Conservation (phyloP, 2,888 invertebrate genomes). For the Cryptus armator region DNA sequence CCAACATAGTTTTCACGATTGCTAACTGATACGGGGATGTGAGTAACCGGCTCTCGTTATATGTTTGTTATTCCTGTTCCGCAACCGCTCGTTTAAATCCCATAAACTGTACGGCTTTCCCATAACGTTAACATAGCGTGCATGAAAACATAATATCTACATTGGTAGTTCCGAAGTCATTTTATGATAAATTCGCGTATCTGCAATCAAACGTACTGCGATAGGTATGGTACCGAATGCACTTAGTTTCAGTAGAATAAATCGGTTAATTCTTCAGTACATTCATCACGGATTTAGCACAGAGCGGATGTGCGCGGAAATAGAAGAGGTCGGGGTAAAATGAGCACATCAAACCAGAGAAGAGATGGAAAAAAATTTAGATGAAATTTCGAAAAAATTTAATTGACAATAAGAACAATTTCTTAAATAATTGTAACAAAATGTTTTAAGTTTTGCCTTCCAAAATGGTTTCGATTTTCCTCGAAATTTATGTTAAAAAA, state of each 20-base stretch:
- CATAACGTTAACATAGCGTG: constrained; percentile 8
- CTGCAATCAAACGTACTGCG: background rate
- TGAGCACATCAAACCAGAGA: no score
- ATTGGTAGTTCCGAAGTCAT: constrained; percentile 40
- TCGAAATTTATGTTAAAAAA: no score
- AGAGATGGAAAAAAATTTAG: no score
- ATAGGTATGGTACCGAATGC: background rate
- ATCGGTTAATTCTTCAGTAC: background rate
- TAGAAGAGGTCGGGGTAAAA: no score
- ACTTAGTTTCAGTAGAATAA: background rate
- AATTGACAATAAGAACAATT: no score
- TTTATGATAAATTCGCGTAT: constrained; percentile 33
- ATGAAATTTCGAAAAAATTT: no score
- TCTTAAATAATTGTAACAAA: no score
- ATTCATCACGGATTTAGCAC: no score
- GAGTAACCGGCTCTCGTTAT: background rate
- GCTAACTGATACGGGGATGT: constrained; percentile 31
- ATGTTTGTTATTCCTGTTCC: constrained; percentile 47
- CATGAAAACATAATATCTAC: constrained; percentile 45
- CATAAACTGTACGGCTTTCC: constrained; percentile 38
- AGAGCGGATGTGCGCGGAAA: no score
- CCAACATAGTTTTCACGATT: constrained; percentile 1
- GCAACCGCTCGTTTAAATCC: constrained; percentile 43
- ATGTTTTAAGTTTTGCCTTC: no score
- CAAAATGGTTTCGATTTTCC: no score